Percentiles rank a stretch among this genome's conserved stretches.
phyloP scores from a whole-genome alignment of 1,140 invertebrate species.

The Drosophila sp. region DNA sequence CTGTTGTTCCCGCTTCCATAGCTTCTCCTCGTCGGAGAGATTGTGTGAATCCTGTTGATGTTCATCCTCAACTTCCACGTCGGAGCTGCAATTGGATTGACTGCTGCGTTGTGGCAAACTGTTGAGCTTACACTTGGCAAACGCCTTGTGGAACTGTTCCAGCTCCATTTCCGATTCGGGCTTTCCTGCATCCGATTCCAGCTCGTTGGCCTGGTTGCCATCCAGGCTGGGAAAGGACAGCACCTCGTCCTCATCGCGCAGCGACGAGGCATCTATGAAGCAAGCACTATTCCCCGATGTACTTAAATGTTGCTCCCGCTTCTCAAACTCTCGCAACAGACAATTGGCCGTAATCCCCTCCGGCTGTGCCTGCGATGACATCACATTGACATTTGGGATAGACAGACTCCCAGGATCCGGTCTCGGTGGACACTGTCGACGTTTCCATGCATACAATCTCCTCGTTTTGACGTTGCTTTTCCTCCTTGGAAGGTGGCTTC shows the following conservation, averaged over 20 bases:
- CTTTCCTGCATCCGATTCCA: constrained; percentile 7
- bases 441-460: constrained; percentile 88
- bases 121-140: constrained; percentile 71
- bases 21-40: constrained; percentile 85
- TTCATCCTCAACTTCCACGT: constrained; percentile 47
- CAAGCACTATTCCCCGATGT: constrained; percentile 84
- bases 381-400: constrained; percentile 73
- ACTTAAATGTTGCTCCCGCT: constrained; percentile 68
- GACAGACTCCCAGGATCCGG: constrained; percentile 87
- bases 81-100: constrained; percentile 51
- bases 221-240: constrained; percentile 72
- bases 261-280: constrained; percentile 90
- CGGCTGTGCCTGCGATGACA: neutral
- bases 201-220: constrained; percentile 36
- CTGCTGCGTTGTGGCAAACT: constrained; percentile 22
- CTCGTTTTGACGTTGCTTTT: constrained; percentile 89
- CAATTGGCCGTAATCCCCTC: constrained; percentile 67
- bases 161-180: constrained; percentile 51
- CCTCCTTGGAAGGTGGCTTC: constrained; percentile 87
- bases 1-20: constrained; percentile 65
- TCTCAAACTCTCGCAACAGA: constrained; percentile 75
- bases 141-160: constrained; percentile 81
- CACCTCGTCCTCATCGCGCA: constrained; percentile 88
- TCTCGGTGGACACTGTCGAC: constrained; percentile 87
- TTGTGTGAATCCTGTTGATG: constrained; percentile 65